Base-by-base conservation (phyloP, 2,888 invertebrate genomes). In the Branchipolynoe longqiensis region DNA sequence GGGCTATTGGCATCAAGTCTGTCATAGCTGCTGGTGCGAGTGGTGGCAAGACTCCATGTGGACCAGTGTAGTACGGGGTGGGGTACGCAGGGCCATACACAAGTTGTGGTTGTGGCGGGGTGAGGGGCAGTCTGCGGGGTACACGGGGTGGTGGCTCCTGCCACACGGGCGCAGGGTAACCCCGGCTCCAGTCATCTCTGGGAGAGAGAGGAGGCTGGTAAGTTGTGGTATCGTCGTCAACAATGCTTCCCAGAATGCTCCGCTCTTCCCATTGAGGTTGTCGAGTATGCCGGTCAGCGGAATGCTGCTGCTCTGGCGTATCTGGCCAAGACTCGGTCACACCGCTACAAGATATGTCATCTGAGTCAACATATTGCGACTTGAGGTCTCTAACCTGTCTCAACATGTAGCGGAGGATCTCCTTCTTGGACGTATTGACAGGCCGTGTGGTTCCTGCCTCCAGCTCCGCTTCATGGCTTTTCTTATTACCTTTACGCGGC, bases 391-490 rank as follows among this genome's bases (percentile, higher is more conserved):
- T 28, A 36, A 87, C 87, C 56, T 87, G 87, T 6, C 25, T 58
- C 28, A 87, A 40, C 87, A 87, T 87, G 28, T 41, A 82, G 36
- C 64, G 85, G 1, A 87, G 56, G 18, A 87, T 81, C 22, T 87
- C 87, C 69, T 81, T 85, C 28, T 62, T 54, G 69, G 36, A 48
- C 62, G 59, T 58, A 28, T 28, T n/a, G 54, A 54, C 18, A 28
- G 22, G 54, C 54, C n/a, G 48, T 18, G 4, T 78, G 48, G 41
- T 25, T 25, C 8, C 28, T 12, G 14, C 1, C 28, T 78, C 78
- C 28, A 4, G 18, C 25, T 78, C 48, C 1, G 28, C 48, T 25
- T 41, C 28, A 8, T 28, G 40, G 25, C 84, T 64, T 41, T 41
- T 36, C 48, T 33, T 62, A 6, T 86, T n/a, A n/a, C n/a, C n/a